These are phyloP conservation scores for Diachasma alloeum DNA, from an alignment of 1,140 invertebrate genomes.

Conservation along the genomic window DNA sequence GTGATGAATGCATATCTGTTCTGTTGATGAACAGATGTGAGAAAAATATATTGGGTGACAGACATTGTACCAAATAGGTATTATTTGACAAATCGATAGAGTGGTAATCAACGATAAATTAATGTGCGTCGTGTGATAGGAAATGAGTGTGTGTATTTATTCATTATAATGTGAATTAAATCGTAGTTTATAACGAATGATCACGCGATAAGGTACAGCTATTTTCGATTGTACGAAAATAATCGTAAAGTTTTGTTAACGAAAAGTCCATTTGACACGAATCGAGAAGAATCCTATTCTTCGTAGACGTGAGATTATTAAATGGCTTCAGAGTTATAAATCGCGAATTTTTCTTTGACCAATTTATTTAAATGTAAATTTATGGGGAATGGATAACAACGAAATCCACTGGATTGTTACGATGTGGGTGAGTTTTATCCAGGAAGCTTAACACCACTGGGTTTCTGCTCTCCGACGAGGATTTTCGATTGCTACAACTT, in stretches of 20 bases:
- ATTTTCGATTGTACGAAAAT: not conserved
- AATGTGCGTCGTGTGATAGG: not conserved
- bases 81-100: not conserved
- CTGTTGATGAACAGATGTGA: not conserved
- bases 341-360: not conserved
- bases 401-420: not conserved
- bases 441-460: conserved; percentile 33
- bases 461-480: conserved; percentile 31
- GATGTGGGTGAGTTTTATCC: not conserved
- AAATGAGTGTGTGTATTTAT: not conserved
- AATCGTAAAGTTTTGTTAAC: no score
- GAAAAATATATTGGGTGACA: not conserved
- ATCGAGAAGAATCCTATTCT: no score
- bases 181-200: not conserved
- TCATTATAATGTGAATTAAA: not conserved
- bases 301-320: not conserved
- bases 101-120: not conserved
- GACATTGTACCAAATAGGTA: not conserved
- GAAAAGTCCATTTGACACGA: no score
- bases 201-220: not conserved
- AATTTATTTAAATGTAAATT: not conserved
- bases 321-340: not conserved
- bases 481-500: conserved; percentile 42
- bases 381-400: not conserved
- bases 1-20: no score